Evolutionary conservation across 1,140 invertebrate species (phyloP).

Genomic region (Dendrolimus kikuchii): DNA sequence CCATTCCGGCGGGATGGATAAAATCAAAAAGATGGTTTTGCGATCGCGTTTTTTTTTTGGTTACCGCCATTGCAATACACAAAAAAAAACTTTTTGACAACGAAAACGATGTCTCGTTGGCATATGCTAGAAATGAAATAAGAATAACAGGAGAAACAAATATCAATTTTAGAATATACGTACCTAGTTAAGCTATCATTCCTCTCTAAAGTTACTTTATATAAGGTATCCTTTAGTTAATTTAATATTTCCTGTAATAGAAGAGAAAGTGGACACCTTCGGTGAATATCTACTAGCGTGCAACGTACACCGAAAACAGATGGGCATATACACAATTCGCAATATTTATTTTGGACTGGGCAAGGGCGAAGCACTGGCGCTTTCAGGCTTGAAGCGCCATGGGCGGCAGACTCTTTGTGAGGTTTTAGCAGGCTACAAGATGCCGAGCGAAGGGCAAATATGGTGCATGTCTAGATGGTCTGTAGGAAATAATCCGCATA

Average conservation of each 20-base stretch:
- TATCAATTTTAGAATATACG: too few species aligned
- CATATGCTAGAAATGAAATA: too few species aligned
- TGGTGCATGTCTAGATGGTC: slow-evolving; percentile 41
- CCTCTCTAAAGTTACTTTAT: too few species aligned
- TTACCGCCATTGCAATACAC: too few species aligned
- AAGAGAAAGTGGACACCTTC: slow-evolving; percentile 26
- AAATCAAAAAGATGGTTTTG: too few species aligned
- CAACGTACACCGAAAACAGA: slow-evolving; percentile 22
- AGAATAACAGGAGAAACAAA: too few species aligned
- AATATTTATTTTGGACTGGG: slow-evolving; percentile 34
- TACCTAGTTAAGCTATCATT: too few species aligned
- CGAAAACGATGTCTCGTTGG: too few species aligned
- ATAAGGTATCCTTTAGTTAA: not conserved
- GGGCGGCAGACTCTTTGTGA: slow-evolving; percentile 37
- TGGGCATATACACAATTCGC: slow-evolving; percentile 18
- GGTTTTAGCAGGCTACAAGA: slow-evolving; percentile 32
- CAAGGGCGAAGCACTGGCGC: slow-evolving; percentile 33
- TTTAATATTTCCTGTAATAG: slow-evolving; percentile 13
- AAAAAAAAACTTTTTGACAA: too few species aligned
- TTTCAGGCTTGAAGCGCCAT: slow-evolving; percentile 34
- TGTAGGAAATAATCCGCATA: slow-evolving; percentile 24
- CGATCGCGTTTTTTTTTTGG: too few species aligned
- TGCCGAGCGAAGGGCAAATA: slow-evolving; percentile 27
- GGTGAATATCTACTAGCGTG: slow-evolving; percentile 37
- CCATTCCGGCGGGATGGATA: too few species aligned